These are phyloP conservation scores for Synaphobranchus kaupii DNA, from an alignment of 2,797 vertebrate genomes.

Conservation along the genomic window DNA sequence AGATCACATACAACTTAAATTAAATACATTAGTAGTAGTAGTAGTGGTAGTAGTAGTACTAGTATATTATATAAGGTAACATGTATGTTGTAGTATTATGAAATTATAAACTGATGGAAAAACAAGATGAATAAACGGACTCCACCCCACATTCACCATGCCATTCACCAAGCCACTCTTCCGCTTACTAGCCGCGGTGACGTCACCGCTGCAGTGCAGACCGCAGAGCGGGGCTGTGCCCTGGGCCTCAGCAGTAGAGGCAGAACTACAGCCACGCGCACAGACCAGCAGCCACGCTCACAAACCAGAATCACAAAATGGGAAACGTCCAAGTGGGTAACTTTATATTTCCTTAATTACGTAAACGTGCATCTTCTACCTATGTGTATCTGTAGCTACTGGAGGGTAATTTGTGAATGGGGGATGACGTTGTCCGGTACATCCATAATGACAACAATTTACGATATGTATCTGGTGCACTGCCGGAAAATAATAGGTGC, in stretches of 20 bases:
- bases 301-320: constrained; percentile 51
- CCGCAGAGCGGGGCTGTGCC: constrained; percentile 8
- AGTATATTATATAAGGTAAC: background rate
- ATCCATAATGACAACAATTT: background rate
- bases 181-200: background rate
- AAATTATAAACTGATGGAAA: background rate
- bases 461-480: background rate
- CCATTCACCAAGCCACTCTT: background rate
- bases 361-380: background rate
- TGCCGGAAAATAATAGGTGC: background rate
- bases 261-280: background rate
- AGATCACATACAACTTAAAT: background rate
- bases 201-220: constrained; percentile 6
- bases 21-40: background rate
- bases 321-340: constrained; percentile 73
- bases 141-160: background rate
- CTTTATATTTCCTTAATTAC: background rate
- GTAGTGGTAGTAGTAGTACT: background rate
- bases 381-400: background rate
- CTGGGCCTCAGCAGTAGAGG: constrained; percentile 33
- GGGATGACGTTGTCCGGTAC: background rate
- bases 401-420: background rate
- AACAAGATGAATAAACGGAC: background rate
- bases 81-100: background rate
- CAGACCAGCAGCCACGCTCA: background rate